These are phyloP conservation scores for Allolobophora icterica DNA, from an alignment of 2,888 invertebrate genomes.

Conservation along the genomic window DNA sequence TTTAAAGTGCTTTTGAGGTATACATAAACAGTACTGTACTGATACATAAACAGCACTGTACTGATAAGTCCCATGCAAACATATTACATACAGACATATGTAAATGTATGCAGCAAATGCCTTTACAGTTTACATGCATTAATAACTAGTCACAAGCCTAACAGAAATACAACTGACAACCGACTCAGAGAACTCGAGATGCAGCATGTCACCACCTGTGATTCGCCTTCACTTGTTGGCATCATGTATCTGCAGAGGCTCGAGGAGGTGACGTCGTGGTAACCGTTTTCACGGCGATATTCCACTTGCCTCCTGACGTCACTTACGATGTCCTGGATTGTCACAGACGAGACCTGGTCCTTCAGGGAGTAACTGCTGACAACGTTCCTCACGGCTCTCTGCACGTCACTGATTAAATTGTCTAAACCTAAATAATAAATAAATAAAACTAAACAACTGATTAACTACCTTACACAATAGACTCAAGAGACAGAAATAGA, in stretches of 20 bases:
- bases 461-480: too few relatives aligned
- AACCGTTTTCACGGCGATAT: conserved; percentile 50
- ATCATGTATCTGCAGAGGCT: conserved; percentile 55
- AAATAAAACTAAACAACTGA: background rate
- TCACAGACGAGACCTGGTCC: conserved; percentile 75
- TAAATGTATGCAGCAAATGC: background rate
- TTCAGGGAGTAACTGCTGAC: conserved; percentile 65
- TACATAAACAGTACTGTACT: too few relatives aligned
- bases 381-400: background rate
- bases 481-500: too few relatives aligned
- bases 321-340: conserved; percentile 84
- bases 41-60: too few relatives aligned
- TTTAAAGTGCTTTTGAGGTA: background rate
- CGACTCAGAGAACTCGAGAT: background rate
- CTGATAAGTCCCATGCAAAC: too few relatives aligned
- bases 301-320: conserved; percentile 78
- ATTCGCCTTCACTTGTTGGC: conserved; percentile 49
- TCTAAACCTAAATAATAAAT: conserved; percentile 24
- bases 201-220: conserved; percentile 42
- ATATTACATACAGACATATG: background rate
- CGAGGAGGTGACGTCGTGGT: conserved; percentile 48
- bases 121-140: too few relatives aligned
- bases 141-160: background rate
- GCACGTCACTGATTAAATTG: conserved; percentile 19
- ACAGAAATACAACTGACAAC: background rate